Evolutionary conservation across 2,797 vertebrate species (phyloP), one percentile per base, ranked within the genome.

Genomic region (Pristis pectinata): DNA sequence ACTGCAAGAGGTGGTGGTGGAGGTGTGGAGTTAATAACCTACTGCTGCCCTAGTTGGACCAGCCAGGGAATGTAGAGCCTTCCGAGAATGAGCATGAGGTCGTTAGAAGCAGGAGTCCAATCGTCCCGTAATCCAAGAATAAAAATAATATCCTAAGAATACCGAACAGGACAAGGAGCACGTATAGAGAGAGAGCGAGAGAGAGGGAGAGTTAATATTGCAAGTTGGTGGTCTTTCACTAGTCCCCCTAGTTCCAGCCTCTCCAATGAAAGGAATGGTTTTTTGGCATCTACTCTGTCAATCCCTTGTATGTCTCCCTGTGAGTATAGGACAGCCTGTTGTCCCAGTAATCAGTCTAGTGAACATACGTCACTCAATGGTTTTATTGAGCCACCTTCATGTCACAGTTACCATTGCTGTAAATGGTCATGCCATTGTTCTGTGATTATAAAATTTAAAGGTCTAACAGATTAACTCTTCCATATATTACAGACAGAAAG

Each of bases 401-500:
- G 94, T 76, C 34, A 34, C 49, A 24, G 34, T 70, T 82, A 27
- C 2, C 24, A 9, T 80, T 44, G 19, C 1, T 34, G 30, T 30
- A n/a, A 41, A 56, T 79, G 59, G 77, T 53, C 0, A 37, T 44
- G n/a, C 30, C 11, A 34, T 94, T 53, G 53, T 80, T 49, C 4
- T n/a, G 27, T 67, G 76, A 30, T 44, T 94, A 24, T 82, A 49
- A 44, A 37, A 8, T 9, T 22, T 89, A 53, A n/a, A n/a, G 15
- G 24, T 94, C 30, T 64, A 53, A 56, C 27, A 41, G 53, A 13
- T 41, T 59, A 53, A 80, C 64, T 3, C 8, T 82, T 9, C 91
- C 95, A 5, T 59, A 94, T 19, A 95, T 96, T 24, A 95, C 97
- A 99, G 99, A 99, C 94, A 97, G 99, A 41, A 99, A 99, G 96